Conservation (phyloP, 2,113 vertebrate species). For the Pimephales promelas region DNA sequence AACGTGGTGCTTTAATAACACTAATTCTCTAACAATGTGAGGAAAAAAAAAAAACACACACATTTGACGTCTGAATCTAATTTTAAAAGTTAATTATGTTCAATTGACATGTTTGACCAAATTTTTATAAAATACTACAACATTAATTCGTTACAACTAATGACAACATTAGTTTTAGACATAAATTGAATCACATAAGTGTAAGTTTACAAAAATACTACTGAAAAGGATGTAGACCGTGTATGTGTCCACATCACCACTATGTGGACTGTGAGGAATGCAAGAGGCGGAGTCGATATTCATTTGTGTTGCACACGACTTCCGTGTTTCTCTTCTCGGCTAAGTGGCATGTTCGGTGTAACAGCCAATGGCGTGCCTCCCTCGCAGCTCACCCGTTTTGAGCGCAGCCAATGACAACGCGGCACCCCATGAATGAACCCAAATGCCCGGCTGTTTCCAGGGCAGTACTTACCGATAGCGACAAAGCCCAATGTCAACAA, state of each 20-base stretch:
- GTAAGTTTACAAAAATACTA: not conserved
- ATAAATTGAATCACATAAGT: not conserved
- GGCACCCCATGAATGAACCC: constrained; percentile 50
- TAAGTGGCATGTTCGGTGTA: constrained; percentile 74
- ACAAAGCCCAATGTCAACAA: constrained; percentile 50
- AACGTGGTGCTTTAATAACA: not conserved
- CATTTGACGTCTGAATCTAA: not conserved
- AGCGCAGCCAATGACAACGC: constrained; percentile 78
- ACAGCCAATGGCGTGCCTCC: constrained; percentile 74
- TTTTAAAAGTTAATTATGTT: not conserved
- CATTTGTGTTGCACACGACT: constrained; percentile 58
- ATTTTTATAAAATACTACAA: not conserved
- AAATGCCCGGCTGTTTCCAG: constrained; percentile 59
- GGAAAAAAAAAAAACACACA: not conserved
- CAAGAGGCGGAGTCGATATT: constrained; percentile 51
- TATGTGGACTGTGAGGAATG: constrained; percentile 39
- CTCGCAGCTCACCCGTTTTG: constrained; percentile 88
- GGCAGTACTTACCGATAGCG: constrained; percentile 59
- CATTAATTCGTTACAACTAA: no score
- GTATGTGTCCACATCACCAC: not conserved
- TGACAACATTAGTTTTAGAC: not conserved
- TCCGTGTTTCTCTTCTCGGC: constrained; percentile 80
- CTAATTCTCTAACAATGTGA: not conserved
- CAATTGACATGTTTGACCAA: not conserved
- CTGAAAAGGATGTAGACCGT: not conserved